These are phyloP conservation scores for Megaustenia siamemsis DNA, from an alignment of 2,888 invertebrate genomes.

Conservation along the genomic window DNA sequence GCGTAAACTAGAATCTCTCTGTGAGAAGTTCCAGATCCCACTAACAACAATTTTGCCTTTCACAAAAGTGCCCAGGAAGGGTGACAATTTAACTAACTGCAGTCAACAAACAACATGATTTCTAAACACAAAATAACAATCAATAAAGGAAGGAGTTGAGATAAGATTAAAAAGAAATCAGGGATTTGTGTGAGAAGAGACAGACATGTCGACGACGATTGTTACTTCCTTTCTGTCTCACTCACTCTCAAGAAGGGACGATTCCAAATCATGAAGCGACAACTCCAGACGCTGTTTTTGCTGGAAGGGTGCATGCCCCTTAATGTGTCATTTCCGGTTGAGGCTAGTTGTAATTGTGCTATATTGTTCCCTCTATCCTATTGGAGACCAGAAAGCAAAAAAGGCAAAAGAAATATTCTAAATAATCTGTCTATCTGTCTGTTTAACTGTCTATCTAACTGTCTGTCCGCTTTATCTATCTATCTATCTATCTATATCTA, in stretches of 20 bases:
- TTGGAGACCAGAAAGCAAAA: too few relatives aligned
- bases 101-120: too few relatives aligned
- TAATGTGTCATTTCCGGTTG: background rate
- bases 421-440: too few relatives aligned
- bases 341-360: slow-evolving; percentile 1
- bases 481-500: slow-evolving; percentile 38
- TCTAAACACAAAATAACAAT: too few relatives aligned
- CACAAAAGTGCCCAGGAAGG: too few relatives aligned
- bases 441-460: background rate
- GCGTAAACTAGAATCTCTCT: too few relatives aligned
- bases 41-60: too few relatives aligned
- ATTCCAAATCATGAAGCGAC: background rate
- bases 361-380: background rate
- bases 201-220: background rate
- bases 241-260: background rate
- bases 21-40: too few relatives aligned
- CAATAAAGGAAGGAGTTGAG: too few relatives aligned
- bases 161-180: too few relatives aligned
- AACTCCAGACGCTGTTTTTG: background rate
- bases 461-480: slow-evolving; percentile 32
- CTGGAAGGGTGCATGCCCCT: background rate
- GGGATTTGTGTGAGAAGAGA: background rate
- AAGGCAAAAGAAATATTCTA: too few relatives aligned
- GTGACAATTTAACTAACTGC: too few relatives aligned
- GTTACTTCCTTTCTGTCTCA: background rate